Base-by-base conservation (phyloP, 2,113 vertebrate genomes). In the Smithornis capensis region DNA sequence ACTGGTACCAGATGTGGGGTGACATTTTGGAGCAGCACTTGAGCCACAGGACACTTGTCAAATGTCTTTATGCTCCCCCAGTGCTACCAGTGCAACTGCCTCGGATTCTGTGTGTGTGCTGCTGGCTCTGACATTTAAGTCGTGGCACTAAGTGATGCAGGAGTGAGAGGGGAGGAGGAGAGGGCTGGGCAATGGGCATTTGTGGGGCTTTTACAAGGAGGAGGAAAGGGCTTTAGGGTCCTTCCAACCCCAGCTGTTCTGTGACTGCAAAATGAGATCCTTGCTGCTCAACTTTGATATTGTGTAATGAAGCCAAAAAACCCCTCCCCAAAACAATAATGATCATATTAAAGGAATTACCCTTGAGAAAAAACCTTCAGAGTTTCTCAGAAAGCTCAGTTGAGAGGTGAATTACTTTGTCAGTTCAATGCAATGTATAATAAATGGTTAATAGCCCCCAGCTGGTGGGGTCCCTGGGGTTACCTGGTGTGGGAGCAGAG, bases 351-450 rank as follows among this genome's bases (percentile, higher is more conserved):
- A 96, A 97, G 55, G 63, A 96, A 92, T 92, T 33, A 25, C 87
- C 79, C 81, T 93, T 95, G 85, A 95, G 94, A 91, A 38, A 50
- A 96, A 45, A 67, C 35, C 21, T 89, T 44, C 57, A 92, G 84
- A 79, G 94, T 87, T 94, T 56, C 60, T 94, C 91, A 97, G 87
- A 94, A 95, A 96, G 69, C 87, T 96, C 93, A 80, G 94, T 76
- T 96, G 60, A 78, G 92, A 91, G 71, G 76, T 92, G 81, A 96
- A 96, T 95, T 94, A 75, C 87, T 97, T 68, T 49, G n/a, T 57
- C 59, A 35, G 89, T 90, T 94, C 62, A 67, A 81, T 68, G 27
- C 37, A 49, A 94, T 94, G 78, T 85, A 89, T 96, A 67, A 95
- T 93, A 93, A 87, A 90, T 86, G 76, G 60, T 87, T 96, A 94